Evolutionary conservation across 2,888 invertebrate genomes (phyloP).

Genomic region (Spodoptera picta): DNA sequence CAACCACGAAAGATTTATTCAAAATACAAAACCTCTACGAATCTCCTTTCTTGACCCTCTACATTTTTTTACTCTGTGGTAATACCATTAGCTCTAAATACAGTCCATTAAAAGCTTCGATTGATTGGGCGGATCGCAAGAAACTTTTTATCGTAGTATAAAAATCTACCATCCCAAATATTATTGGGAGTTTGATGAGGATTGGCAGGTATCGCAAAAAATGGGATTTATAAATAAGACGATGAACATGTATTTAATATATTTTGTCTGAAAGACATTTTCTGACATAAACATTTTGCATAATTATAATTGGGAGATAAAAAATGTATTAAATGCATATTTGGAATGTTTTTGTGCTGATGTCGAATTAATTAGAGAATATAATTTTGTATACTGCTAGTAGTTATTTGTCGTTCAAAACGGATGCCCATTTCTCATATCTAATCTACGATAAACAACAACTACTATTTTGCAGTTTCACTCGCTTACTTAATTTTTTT

Average conservation of each 20-base stretch:
- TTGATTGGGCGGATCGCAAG: conserved; percentile 75
- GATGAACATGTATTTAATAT: conserved; percentile 26
- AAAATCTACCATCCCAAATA: conserved; percentile 75
- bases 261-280: conserved; percentile 17
- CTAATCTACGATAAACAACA: too few species aligned
- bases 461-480: too few species aligned
- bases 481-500: too few species aligned
- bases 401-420: too few species aligned
- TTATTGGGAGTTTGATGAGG: conserved; percentile 71
- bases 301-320: background rate
- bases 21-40: too few species aligned
- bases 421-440: too few species aligned
- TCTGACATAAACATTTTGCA: conserved; percentile 22
- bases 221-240: conserved; percentile 45
- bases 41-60: conserved; percentile 32
- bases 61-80: conserved; percentile 62
- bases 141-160: conserved; percentile 70
- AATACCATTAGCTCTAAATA: conserved; percentile 77
- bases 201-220: conserved; percentile 69
- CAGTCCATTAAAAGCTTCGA: conserved; percentile 76
- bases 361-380: conserved; percentile 1
- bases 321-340: background rate
- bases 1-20: too few species aligned
- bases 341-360: conserved; percentile 4
- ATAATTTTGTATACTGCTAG: too few species aligned